Percentiles rank a stretch among this genome's conserved stretches.
phyloP scores from a whole-genome alignment of 2,113 vertebrate species.

The Pseudonaja textilis region DNA sequence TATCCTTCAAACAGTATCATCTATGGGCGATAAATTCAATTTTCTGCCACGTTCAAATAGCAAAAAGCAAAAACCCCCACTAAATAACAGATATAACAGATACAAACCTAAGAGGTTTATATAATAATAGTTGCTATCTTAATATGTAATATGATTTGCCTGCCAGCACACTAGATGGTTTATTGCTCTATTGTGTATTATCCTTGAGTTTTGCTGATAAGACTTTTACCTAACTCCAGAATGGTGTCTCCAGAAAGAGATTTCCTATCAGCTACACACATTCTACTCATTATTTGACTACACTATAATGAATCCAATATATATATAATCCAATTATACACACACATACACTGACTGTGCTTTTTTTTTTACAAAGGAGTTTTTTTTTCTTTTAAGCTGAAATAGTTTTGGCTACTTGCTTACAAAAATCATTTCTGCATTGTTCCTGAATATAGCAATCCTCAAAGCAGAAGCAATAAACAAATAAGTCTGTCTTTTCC shows the following conservation, averaged over 20 bases:
- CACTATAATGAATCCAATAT: not conserved
- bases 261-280: not conserved
- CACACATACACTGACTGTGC: not conserved
- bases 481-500: slow-evolving; percentile 7
- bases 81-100: not conserved
- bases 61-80: not conserved
- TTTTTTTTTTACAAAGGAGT: not conserved
- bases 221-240: slow-evolving; percentile 1
- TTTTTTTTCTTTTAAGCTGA: not conserved
- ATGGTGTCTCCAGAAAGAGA: not conserved
- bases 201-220: slow-evolving; percentile 39
- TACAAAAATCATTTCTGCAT: slow-evolving; percentile 10
- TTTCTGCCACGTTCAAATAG: not conserved
- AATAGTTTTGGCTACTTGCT: not conserved
- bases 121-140: slow-evolving; percentile 34
- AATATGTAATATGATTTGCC: slow-evolving; percentile 26
- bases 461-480: not conserved
- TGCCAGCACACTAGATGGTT: slow-evolving; percentile 42
- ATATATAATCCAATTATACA: not conserved
- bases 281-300: not conserved
- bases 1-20: not conserved
- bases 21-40: not conserved
- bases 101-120: not conserved
- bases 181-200: slow-evolving; percentile 27
- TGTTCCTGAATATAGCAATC: slow-evolving; percentile 19